Base-by-base conservation (phyloP, 2,113 vertebrate genomes). In the Chionis minor region DNA sequence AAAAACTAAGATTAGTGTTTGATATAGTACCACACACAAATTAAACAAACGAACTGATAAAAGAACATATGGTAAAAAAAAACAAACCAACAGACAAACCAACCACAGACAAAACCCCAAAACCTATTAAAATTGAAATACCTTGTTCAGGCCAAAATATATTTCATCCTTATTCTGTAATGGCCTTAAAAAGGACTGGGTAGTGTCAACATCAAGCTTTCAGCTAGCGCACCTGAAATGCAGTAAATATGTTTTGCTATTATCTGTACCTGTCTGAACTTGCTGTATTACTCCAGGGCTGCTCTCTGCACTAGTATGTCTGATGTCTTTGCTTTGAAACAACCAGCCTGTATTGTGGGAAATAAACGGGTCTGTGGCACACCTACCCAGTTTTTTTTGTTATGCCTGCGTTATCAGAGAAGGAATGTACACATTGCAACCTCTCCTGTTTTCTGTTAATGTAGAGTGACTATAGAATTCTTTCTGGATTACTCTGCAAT, bases 401-500 rank as follows among this genome's bases (percentile, higher is more conserved):
- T 92, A 35, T 54, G 67, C 74, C 23, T 88, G 63, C 0, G 0
- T 80, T 86, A 82, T 95, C 33, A 1, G 62, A 79, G 67, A n/a
- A 78, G 42, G 81, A 94, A 91, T 89, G 88, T 75, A 85, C 61
- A 78, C 71, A 81, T 18, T 72, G 66, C 58, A 94, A 33, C 55
- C 74, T 92, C 89, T 95, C 47, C 38, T 93, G 73, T 67, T 91
- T 73, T 92, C 20, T 89, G 82, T 78, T 95, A 85, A 83, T 72
- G 38, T 20, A 42, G 52, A 79, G n/a, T 74, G 42, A 44, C 82
- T 94, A 32, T 5, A 72, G 80, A 88, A 94, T 89, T 90, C 90
- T 90, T 88, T 79, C 66, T 72, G 58, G 80, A 93, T 95, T 94
- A 95, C 63, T 87, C 81, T 82, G 75, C 62, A 94, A 67, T 93